Percentiles rank a stretch among this genome's conserved stretches.
Conservation (phyloP, 64 coral and sea anemone genomes). For the Acropora yongei region DNA sequence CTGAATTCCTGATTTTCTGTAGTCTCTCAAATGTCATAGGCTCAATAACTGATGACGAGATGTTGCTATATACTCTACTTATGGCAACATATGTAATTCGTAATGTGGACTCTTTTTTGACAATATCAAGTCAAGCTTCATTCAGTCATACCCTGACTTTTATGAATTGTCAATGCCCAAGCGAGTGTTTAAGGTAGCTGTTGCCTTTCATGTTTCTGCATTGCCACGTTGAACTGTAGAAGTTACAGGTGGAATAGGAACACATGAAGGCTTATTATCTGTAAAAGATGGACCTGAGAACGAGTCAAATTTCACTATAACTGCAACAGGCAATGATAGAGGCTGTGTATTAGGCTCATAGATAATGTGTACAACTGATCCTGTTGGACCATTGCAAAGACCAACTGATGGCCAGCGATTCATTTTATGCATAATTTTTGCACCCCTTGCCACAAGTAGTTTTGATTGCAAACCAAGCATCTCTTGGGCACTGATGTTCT, state of each 20-base stretch:
- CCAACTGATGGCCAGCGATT: not conserved
- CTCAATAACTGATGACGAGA: constrained; percentile 17
- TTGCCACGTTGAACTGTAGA: not conserved
- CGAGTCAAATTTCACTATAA: not conserved
- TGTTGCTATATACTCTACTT: not conserved
- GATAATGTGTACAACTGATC: not conserved
- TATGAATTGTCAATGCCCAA: constrained; percentile 25
- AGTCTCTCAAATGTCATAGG: not conserved
- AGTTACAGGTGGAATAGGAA: not conserved
- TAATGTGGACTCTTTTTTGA: constrained; percentile 39
- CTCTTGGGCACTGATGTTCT: not conserved
- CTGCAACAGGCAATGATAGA: not conserved
- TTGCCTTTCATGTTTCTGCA: not conserved
- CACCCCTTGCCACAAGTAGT: not conserved
- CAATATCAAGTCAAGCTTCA: constrained; percentile 47
- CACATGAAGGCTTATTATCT: not conserved
- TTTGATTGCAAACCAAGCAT: not conserved
- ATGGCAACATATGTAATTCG: constrained; percentile 27
- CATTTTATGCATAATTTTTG: not conserved
- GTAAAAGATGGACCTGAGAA: not conserved
- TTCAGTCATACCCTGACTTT: constrained; percentile 33
- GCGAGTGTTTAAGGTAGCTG: not conserved
- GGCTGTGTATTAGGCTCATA: not conserved
- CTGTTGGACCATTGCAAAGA: not conserved
- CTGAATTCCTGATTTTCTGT: not conserved